Evolutionary conservation across 2,888 invertebrate species (phyloP), one percentile per base, ranked within the genome.

Genomic region (Melipona bicolor): DNA sequence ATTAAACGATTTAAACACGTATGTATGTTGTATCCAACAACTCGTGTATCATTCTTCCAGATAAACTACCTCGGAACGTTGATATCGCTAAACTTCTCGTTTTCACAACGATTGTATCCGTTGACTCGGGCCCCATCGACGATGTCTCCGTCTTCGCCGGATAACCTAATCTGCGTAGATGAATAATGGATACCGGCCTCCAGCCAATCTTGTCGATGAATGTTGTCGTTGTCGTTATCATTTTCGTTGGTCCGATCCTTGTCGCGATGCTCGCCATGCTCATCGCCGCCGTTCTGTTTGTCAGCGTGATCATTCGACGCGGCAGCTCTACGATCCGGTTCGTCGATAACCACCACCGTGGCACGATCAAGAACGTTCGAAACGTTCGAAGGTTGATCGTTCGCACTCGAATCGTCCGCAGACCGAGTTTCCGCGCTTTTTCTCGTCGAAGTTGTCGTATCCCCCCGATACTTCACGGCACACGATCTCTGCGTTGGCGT

Each of bases 161-260:
- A 91, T 67, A 94, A 86, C 52, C 93, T 93, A 84, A 94, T 94
- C 87, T 93, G 92, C 71, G 94, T 94, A 74, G 94, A 94, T 56
- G 94, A 94, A 87, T 94, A 94, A 81, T 91, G 92, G 54, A 94
- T 89, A 13, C 94, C 94, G 49, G 91, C 92, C 79, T 94, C 94
- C 52, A 94, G 90, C 94, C 94, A 94, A 76, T 94, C 94, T 85
- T 93, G 92, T 65, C 93, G 92, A 78, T 92, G 92, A 73, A 94
- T 94, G 80, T 94, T 94, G 74, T 92, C 91, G 78, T 90, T 89
- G 32, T 83, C 77, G 73, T 78, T 91, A 75, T 84, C 82, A 2
- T 85, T 87, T 71, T 80, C 79, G 59, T 91, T 91, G 74, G 85
- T 81, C 54, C 82, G 79, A 54, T 85, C 82, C 6, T 74, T 84